phyloP scores from a whole-genome alignment of 1,140 invertebrate species.

The Anagrus nilaparvatae region DNA sequence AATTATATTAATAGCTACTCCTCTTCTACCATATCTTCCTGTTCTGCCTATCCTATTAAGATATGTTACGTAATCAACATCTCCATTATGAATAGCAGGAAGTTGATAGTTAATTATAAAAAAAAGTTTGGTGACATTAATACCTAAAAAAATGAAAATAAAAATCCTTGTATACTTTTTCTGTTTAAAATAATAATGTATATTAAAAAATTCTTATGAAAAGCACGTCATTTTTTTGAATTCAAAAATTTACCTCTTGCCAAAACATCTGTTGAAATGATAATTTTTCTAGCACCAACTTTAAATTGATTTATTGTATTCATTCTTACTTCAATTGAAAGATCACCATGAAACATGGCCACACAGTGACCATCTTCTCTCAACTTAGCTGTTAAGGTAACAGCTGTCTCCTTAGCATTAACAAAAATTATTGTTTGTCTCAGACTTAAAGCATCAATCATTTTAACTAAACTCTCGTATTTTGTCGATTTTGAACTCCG shows the following conservation, averaged over 20 bases:
- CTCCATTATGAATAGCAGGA: conserved; percentile 67
- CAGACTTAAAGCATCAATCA: conserved; percentile 91
- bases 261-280: conserved; percentile 97
- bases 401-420: conserved; percentile 79
- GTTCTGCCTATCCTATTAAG: conserved; percentile 93
- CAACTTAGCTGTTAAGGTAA: conserved; percentile 86
- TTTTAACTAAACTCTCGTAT: conserved; percentile 86
- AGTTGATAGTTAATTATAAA: conserved; percentile 98
- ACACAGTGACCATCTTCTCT: conserved; percentile 85
- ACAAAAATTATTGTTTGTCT: conserved; percentile 99
- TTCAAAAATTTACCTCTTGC: conserved; percentile 45
- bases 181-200: not conserved
- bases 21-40: conserved; percentile 89
- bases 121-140: conserved; percentile 94
- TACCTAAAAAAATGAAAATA: conserved; percentile 55
- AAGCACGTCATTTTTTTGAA: too few relatives aligned
- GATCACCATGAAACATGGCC: conserved; percentile 83
- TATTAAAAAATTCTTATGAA: not conserved
- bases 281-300: conserved; percentile 82
- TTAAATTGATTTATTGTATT: conserved; percentile 84
- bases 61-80: conserved; percentile 93
- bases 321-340: conserved; percentile 87
- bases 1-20: conserved; percentile 91
- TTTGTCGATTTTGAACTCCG: conserved; percentile 75
- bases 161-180: conserved; percentile 1